Percentiles rank a stretch among this genome's conserved stretches.
Evolutionary conservation across 2,888 invertebrate species (phyloP).

Genomic region (Caenorhabditis wallacei): DNA sequence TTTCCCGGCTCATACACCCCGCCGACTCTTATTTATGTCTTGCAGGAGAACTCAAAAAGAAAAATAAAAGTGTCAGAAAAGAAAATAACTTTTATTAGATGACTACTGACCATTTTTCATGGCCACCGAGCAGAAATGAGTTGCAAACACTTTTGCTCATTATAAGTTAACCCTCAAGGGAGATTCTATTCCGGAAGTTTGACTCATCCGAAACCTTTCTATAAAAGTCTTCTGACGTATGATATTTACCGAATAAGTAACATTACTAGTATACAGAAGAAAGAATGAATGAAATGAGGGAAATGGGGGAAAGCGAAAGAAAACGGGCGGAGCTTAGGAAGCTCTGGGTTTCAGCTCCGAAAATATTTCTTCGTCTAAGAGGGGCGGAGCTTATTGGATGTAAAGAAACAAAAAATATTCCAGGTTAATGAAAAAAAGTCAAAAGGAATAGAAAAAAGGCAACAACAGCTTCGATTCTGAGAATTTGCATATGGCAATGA

Average conservation of each 20-base stretch:
- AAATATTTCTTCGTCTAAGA: conserved; percentile 7
- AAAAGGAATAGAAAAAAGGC: not conserved
- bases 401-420: not conserved
- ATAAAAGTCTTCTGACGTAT: conserved; percentile 18
- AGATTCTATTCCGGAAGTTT: conserved; percentile 20
- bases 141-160: conserved; percentile 13
- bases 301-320: conserved; percentile 1
- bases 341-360: too few relatives aligned
- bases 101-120: not conserved
- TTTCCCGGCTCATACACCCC: too few relatives aligned
- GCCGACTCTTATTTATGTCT: too few relatives aligned
- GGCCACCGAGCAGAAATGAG: not conserved
- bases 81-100: not conserved
- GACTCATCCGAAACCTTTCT: conserved; percentile 9
- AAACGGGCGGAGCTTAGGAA: conserved; percentile 13
- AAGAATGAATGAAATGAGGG: conserved; percentile 5
- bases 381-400: conserved; percentile 7
- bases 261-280: not conserved
- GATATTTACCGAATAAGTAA: conserved; percentile 1
- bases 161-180: conserved; percentile 34
- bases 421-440: not conserved
- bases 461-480: too few relatives aligned
- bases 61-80: conserved; percentile 15
- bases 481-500: conserved; percentile 8
- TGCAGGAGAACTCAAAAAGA: conserved; percentile 8